phyloP scores from a whole-genome alignment of 1,140 invertebrate species.

The Drosophila parvula region DNA sequence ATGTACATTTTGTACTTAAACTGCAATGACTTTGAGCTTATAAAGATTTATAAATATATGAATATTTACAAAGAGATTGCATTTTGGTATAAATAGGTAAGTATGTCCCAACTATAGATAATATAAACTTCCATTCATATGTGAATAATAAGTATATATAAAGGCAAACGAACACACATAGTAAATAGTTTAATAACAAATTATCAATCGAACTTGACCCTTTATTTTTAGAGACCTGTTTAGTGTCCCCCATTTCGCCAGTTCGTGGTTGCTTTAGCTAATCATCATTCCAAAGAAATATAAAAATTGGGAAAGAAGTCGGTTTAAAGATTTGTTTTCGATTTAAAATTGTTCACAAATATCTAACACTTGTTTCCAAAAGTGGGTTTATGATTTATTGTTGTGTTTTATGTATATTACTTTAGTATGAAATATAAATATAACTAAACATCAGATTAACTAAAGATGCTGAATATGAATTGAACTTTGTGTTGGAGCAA shows the following conservation, averaged over 20 bases:
- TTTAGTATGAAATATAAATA: neutral
- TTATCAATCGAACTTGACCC: slow-evolving; percentile 36
- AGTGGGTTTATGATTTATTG: neutral
- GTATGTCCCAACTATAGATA: slow-evolving; percentile 6
- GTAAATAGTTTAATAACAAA: slow-evolving; percentile 26
- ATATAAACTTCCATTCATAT: slow-evolving; percentile 17
- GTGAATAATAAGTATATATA: slow-evolving; percentile 20
- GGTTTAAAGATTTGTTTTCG: slow-evolving; percentile 2
- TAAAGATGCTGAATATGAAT: neutral
- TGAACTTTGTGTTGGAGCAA: neutral
- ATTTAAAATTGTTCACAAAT: neutral
- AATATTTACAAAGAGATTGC: slow-evolving; percentile 40
- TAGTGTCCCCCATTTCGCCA: slow-evolving; percentile 85
- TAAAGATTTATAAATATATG: slow-evolving; percentile 13
- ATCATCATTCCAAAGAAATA: slow-evolving; percentile 39
- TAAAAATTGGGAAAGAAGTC: slow-evolving; percentile 40
- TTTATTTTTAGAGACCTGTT: slow-evolving; percentile 84
- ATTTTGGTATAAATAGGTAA: slow-evolving; percentile 17
- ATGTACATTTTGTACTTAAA: neutral
- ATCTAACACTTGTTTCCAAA: too few relatives aligned
- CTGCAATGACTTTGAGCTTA: slow-evolving; percentile 4
- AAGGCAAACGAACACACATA: slow-evolving; percentile 58
- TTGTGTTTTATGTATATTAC: neutral
- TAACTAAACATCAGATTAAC: neutral
- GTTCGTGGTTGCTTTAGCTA: slow-evolving; percentile 85